Percentiles rank a stretch among this genome's conserved stretches.
These are phyloP conservation scores for Eugnorisma glareosa DNA, from an alignment of 2,888 invertebrate genomes.

Conservation along the genomic window DNA sequence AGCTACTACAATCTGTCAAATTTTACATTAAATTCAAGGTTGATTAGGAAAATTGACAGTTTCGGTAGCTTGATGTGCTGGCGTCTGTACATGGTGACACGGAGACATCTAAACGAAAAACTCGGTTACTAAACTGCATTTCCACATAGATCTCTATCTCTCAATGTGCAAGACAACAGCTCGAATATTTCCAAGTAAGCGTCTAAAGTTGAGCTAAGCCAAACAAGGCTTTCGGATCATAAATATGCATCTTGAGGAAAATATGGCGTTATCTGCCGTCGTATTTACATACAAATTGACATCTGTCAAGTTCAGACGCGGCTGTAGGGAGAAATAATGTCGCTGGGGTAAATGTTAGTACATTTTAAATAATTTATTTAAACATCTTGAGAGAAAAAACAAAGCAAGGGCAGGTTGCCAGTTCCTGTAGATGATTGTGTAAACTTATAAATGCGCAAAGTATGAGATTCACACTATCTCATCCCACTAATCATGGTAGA, in stretches of 20 bases:
- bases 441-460: no score
- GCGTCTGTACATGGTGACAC: no score
- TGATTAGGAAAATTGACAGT: no score
- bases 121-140: background rate
- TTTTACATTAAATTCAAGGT: no score
- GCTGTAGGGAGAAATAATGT: conserved; percentile 1
- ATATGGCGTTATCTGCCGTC: conserved; percentile 18
- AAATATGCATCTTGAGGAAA: conserved; percentile 45
- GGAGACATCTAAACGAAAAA: background rate
- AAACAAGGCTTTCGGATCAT: conserved; percentile 22
- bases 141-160: background rate
- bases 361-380: background rate
- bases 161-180: background rate
- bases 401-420: background rate
- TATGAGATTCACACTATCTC: background rate
- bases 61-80: no score
- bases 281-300: conserved; percentile 51
- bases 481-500: background rate
- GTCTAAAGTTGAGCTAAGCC: conserved; percentile 7
- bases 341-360: background rate
- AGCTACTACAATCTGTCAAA: no score
- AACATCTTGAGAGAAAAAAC: background rate
- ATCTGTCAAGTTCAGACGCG: conserved; percentile 24
- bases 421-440: background rate
- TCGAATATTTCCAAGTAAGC: conserved; percentile 23